Conservation (phyloP, 2,113 vertebrate genomes). For the Pimephales promelas region DNA sequence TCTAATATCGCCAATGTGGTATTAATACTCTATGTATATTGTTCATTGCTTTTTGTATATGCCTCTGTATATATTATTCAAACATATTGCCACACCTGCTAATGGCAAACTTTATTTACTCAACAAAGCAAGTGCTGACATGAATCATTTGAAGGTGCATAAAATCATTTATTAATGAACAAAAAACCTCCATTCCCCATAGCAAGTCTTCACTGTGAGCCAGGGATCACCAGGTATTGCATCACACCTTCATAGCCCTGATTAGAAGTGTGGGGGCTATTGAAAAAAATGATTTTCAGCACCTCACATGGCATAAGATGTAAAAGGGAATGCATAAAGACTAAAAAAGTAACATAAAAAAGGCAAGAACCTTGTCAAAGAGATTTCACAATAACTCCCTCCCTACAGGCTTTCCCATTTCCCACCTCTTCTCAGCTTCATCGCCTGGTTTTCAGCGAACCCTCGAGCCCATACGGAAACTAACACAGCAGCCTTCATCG, state of each 20-base stretch:
- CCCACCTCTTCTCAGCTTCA: constrained; percentile 19
- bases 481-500: constrained; percentile 37
- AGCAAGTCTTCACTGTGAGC: not conserved
- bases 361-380: constrained; percentile 2
- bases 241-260: not conserved
- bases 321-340: not conserved
- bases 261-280: not conserved
- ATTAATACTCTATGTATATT: too few relatives aligned
- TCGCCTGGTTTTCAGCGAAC: constrained; percentile 21
- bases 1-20: not conserved
- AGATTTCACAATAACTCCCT: constrained; percentile 9
- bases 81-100: not conserved
- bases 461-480: constrained; percentile 40
- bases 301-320: not conserved
- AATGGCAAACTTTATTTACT: not conserved
- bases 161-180: not conserved
- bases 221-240: constrained; percentile 14
- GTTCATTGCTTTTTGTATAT: too few relatives aligned
- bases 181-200: not conserved
- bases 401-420: constrained; percentile 27
- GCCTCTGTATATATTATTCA: not conserved
- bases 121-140: not conserved
- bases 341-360: constrained; percentile 21
- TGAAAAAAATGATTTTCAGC: constrained; percentile 4
- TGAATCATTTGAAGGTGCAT: not conserved